phyloP scores from a whole-genome alignment of 92 coral and sea anemone genomes.

The Bergia puertoricense region DNA sequence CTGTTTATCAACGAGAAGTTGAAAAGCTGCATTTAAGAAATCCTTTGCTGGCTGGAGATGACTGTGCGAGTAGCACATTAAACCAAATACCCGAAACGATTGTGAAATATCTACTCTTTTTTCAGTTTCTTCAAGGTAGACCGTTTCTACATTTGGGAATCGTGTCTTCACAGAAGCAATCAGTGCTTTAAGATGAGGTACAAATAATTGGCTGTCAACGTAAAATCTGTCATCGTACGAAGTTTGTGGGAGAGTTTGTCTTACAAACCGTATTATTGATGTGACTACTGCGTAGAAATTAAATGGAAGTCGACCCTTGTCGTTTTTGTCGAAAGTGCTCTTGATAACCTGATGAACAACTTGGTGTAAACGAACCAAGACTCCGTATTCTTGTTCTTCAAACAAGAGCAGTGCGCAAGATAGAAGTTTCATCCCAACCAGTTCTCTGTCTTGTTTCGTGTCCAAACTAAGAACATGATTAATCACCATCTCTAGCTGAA shows the following conservation, averaged over 20 bases:
- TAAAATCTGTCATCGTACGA: background rate
- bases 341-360: constrained; percentile 33
- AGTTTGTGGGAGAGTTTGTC: constrained; percentile 1
- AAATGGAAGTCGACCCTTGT: background rate
- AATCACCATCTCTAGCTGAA: constrained; percentile 29
- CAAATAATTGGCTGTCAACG: constrained; percentile 18
- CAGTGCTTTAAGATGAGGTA: constrained; percentile 31
- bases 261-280: background rate
- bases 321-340: background rate
- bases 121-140: background rate
- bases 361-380: constrained; percentile 27
- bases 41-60: background rate
- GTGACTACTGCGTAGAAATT: background rate
- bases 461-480: constrained; percentile 24
- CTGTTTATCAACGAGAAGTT: background rate
- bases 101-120: background rate
- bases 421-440: constrained; percentile 25
- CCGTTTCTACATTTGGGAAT: background rate
- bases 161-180: background rate
- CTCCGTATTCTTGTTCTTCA: constrained; percentile 31
- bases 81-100: background rate
- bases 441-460: constrained; percentile 33
- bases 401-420: constrained; percentile 42
- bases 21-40: background rate
- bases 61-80: background rate